phyloP scores from a whole-genome alignment of 92 coral and sea anemone genomes.

The Phenganax subtilis region DNA sequence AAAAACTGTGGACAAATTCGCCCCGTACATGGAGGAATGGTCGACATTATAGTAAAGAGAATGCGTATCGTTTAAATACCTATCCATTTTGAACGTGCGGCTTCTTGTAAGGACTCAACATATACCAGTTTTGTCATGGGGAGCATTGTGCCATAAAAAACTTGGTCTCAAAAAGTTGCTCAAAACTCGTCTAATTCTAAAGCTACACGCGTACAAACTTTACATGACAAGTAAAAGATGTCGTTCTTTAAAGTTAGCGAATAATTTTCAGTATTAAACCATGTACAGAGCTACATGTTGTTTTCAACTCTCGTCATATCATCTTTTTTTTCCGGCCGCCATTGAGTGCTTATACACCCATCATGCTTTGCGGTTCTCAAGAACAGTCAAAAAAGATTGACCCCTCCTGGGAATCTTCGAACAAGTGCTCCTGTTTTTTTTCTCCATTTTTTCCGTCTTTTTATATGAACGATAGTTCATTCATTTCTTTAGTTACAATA shows the following conservation, averaged over 20 bases:
- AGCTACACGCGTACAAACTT: not conserved
- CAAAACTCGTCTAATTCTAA: not conserved
- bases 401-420: not conserved
- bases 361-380: not conserved
- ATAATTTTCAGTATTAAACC: not conserved
- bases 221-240: not conserved
- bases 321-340: conserved; percentile 22
- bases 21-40: conserved; percentile 80
- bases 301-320: conserved; percentile 2
- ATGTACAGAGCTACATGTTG: not conserved
- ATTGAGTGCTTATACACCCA: not conserved
- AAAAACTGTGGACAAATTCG: conserved; percentile 87
- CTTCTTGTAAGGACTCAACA: not conserved
- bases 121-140: not conserved
- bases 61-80: conserved; percentile 46
- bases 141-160: not conserved
- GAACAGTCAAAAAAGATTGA: not conserved
- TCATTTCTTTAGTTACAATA: too few relatives aligned
- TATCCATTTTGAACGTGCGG: conserved; percentile 28
- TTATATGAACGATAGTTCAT: too few relatives aligned
- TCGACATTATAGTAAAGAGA: conserved; percentile 69
- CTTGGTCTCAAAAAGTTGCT: not conserved
- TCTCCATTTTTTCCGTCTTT: too few relatives aligned
- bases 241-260: not conserved
- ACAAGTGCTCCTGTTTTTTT: too few relatives aligned